Evolutionary conservation across 2,797 vertebrate species (phyloP).

Genomic region (Poliocrania exsul): DNA sequence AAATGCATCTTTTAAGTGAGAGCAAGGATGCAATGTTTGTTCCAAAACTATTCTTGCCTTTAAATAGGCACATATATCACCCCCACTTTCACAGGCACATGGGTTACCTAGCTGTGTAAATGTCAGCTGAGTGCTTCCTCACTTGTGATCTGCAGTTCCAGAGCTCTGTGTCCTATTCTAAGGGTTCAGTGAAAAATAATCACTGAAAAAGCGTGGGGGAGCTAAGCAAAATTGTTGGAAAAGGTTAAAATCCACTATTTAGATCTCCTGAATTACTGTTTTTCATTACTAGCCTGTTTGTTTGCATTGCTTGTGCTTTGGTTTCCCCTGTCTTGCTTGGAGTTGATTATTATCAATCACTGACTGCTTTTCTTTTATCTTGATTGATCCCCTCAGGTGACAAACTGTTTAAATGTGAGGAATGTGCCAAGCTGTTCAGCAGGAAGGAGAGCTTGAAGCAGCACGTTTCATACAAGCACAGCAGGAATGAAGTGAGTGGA

Average conservation of each 20-base stretch:
- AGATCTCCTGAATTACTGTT: neutral
- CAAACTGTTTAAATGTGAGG: slow-evolving; percentile 97
- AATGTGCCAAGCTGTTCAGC: slow-evolving; percentile 97
- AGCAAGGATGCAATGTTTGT: neutral
- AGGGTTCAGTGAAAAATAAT: neutral
- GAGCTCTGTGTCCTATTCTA: neutral
- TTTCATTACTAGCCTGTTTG: neutral
- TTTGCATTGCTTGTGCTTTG: neutral
- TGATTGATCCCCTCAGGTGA: slow-evolving; percentile 82
- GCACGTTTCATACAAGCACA: slow-evolving; percentile 99
- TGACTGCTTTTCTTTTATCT: neutral
- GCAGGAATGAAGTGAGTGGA: slow-evolving; percentile 87
- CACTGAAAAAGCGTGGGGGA: neutral
- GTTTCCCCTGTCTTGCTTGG: neutral
- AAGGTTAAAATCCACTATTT: neutral
- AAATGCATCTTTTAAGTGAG: neutral
- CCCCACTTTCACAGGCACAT: neutral
- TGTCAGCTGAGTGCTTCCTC: neutral
- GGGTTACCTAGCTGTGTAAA: neutral
- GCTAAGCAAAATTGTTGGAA: neutral
- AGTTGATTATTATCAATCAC: neutral
- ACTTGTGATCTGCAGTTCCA: neutral
- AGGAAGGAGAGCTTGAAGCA: slow-evolving; percentile 98
- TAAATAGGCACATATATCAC: neutral
- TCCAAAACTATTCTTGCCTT: neutral